Conservation (phyloP, 2,888 invertebrate genomes). For the Patella depressa region DNA sequence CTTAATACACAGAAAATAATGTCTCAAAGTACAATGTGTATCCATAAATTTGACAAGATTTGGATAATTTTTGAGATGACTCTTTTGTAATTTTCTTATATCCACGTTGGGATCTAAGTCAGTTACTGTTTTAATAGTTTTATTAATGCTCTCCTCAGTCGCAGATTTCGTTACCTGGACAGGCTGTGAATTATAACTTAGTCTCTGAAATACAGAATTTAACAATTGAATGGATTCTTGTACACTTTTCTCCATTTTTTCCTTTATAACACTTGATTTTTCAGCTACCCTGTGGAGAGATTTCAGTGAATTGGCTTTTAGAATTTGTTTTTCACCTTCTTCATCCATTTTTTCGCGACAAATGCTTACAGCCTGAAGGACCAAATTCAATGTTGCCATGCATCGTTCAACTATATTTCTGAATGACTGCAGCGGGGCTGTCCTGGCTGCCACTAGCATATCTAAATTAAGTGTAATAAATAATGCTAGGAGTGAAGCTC, state of each 20-base stretch:
- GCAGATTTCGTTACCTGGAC: no score
- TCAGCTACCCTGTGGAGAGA: not conserved
- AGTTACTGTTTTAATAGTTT: no score
- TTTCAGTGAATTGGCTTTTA: conserved; percentile 11
- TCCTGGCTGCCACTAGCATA: conserved; percentile 26
- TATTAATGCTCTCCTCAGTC: no score
- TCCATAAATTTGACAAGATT: no score
- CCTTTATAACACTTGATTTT: not conserved
- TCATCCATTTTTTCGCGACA: conserved; percentile 17
- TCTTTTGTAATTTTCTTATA: no score
- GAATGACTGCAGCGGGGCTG: conserved; percentile 23
- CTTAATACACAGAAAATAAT: no score
- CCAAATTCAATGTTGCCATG: conserved; percentile 19
- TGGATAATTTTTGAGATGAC: no score
- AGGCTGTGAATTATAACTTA: no score
- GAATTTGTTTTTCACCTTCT: conserved; percentile 17
- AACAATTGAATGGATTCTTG: no score
- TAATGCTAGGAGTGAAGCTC: conserved; percentile 16
- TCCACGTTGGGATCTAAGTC: no score
- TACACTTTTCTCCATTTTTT: not conserved
- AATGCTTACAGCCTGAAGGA: conserved; percentile 19
- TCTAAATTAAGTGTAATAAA: conserved; percentile 24
- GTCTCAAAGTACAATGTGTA: no score
- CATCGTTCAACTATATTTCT: conserved; percentile 23
- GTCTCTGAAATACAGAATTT: no score